Evolutionary conservation across 2,113 vertebrate species (phyloP), one percentile per base, ranked within the genome.

Genomic region (Siphamia tubifer): DNA sequence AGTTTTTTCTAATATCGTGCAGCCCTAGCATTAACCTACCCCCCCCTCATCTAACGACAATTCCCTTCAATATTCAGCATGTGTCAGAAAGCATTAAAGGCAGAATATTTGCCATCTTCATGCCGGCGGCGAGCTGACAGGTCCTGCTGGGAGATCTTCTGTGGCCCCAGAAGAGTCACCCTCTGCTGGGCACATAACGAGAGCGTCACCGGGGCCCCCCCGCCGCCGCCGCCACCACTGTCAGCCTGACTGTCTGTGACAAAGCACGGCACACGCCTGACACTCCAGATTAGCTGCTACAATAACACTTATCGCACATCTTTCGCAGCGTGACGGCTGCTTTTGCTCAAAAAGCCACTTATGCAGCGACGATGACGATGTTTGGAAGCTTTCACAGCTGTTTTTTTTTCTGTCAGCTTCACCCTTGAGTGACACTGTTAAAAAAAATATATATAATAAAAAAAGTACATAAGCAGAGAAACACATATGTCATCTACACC

Each of bases 1-100:
- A n/a, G n/a, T n/a, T n/a, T n/a, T n/a, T n/a, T n/a, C n/a, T n/a
- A n/a, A n/a, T n/a, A n/a, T n/a, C n/a, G n/a, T n/a, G n/a, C n/a
- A n/a, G n/a, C n/a, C n/a, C n/a, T n/a, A n/a, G n/a, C n/a, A n/a
- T n/a, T n/a, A n/a, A n/a, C n/a, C n/a, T n/a, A n/a, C n/a, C n/a
- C n/a, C n/a, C n/a, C n/a, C n/a, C n/a, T n/a, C n/a, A n/a, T n/a
- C n/a, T 57, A 57, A 57, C 2, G 4, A 58, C 35, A 10, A 61
- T 36, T 64, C 63, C 20, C 62, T 27, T 52, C 53, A 68, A 56
- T 70, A 35, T 51, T 52, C 32, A 64, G 73, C 11, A 15, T 21
- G 62, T 81, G 79, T 67, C 82, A 67, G 54, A 66, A 75, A 57
- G 53, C 65, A 51, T 81, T 77, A 75, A 67, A 69, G 64, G n/a